Conservation (phyloP, 2,888 invertebrate species). For the Melanophora roralis region DNA sequence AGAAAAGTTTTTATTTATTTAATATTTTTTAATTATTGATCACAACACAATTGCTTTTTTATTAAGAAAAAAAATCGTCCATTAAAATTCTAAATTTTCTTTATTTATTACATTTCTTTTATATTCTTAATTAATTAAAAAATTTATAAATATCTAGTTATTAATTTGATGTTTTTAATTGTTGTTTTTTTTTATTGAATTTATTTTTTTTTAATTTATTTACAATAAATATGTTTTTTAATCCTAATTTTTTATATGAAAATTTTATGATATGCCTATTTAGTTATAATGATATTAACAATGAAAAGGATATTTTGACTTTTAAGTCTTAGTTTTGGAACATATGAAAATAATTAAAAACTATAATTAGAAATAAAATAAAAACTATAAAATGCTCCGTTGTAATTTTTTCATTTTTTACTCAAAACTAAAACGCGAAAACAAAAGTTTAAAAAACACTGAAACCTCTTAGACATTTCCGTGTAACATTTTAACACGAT, state of each 20-base stretch:
- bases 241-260: slow-evolving; percentile 37
- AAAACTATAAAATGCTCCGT: background rate
- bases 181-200: slow-evolving; percentile 6
- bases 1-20: too few relatives aligned
- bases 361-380: background rate
- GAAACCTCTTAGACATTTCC: too few relatives aligned
- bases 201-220: slow-evolving; percentile 4
- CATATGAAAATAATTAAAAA: background rate
- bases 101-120: background rate
- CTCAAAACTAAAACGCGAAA: too few relatives aligned
- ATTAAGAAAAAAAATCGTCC: too few relatives aligned
- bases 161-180: background rate
- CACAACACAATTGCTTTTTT: too few relatives aligned
- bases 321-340: background rate
- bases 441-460: too few relatives aligned
- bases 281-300: slow-evolving; percentile 58
- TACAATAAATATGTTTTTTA: slow-evolving; percentile 33
- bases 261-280: slow-evolving; percentile 59
- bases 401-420: too few relatives aligned
- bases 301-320: slow-evolving; percentile 30
- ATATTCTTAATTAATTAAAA: background rate
- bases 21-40: too few relatives aligned
- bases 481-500: too few relatives aligned
- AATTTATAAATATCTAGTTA: background rate
- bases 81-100: too few relatives aligned